A percentile compares a stretch with the other conserved stretches of the same genome.
phyloP scores from a whole-genome alignment of 2,888 invertebrate species.

The Rhagonycha lutea region DNA sequence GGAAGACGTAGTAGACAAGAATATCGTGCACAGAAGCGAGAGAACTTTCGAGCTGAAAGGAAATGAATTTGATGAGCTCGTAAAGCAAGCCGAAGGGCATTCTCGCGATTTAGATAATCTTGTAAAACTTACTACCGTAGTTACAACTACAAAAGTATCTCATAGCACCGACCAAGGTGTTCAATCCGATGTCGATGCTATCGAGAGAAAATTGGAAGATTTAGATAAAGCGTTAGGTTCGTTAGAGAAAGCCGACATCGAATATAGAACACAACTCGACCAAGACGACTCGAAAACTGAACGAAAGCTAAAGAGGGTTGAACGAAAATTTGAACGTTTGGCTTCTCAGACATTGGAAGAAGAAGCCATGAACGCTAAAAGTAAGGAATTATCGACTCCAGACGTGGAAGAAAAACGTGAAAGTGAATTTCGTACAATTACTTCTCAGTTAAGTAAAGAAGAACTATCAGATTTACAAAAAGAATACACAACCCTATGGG shows the following conservation, averaged over 20 bases:
- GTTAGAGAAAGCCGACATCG: constrained; percentile 45
- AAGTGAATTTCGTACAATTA: constrained; percentile 55
- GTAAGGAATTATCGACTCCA: constrained; percentile 45
- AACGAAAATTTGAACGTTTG: constrained; percentile 59
- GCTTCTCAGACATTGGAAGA: constrained; percentile 56
- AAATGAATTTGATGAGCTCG: constrained; percentile 40
- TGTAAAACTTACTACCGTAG: constrained; percentile 1
- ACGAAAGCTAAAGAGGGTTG: constrained; percentile 55
- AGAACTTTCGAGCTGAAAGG: constrained; percentile 41
- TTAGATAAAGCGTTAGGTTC: constrained; percentile 53
- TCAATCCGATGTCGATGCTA: constrained; percentile 31
- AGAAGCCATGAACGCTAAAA: constrained; percentile 44
- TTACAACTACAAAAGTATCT: background rate
- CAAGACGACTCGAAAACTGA: constrained; percentile 42
- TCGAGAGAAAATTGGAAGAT: constrained; percentile 52
- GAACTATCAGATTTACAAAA: constrained; percentile 58
- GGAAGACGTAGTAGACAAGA: constrained; percentile 42
- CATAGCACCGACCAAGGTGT: constrained; percentile 5
- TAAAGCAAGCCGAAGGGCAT: constrained; percentile 17
- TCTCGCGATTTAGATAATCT: constrained; percentile 10
- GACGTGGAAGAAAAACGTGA: constrained; percentile 51
- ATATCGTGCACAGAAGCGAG: constrained; percentile 34
- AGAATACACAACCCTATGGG: constrained; percentile 57
- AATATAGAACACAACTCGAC: constrained; percentile 24
- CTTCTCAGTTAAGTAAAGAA: constrained; percentile 58